Percentiles rank a stretch among this genome's conserved stretches.
phyloP scores from a whole-genome alignment of 2,113 vertebrate species.

The Emydura subglobosa region DNA sequence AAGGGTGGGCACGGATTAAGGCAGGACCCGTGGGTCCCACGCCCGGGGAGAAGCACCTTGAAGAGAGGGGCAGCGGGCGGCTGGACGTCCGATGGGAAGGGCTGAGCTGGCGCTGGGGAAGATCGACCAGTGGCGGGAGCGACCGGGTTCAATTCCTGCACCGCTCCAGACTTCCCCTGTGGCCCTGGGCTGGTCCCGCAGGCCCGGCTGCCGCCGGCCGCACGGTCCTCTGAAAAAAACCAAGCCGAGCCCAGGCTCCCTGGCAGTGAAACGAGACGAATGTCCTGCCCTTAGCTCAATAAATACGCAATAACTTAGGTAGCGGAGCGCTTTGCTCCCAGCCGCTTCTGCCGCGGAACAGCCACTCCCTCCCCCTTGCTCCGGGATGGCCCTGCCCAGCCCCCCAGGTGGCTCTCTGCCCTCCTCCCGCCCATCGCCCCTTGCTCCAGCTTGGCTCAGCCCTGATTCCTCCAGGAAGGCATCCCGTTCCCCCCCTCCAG shows the following conservation, averaged over 20 bases:
- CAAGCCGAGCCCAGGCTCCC: background rate
- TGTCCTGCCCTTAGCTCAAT: background rate
- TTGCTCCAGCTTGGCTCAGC: background rate
- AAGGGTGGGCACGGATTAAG: background rate
- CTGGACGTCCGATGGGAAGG: background rate
- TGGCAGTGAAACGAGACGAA: background rate
- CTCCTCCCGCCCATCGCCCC: background rate
- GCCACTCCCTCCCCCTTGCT: background rate
- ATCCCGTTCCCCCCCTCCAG: background rate
- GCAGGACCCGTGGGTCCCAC: background rate
- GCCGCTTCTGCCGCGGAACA: background rate
- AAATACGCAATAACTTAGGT: constrained; percentile 69
- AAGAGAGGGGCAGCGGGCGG: background rate
- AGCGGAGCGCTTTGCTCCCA: background rate
- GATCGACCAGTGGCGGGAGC: background rate
- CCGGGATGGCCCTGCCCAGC: background rate
- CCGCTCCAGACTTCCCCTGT: background rate
- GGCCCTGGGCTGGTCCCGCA: background rate
- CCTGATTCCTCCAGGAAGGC: background rate
- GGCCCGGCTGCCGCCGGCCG: background rate
- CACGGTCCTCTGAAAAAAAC: no score
- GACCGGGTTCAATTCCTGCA: background rate
- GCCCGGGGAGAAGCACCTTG: background rate
- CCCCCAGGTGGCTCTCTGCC: background rate
- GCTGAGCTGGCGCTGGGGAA: background rate